phyloP scores from a whole-genome alignment of 2,888 invertebrate genomes.

The Drosophila limbata region DNA sequence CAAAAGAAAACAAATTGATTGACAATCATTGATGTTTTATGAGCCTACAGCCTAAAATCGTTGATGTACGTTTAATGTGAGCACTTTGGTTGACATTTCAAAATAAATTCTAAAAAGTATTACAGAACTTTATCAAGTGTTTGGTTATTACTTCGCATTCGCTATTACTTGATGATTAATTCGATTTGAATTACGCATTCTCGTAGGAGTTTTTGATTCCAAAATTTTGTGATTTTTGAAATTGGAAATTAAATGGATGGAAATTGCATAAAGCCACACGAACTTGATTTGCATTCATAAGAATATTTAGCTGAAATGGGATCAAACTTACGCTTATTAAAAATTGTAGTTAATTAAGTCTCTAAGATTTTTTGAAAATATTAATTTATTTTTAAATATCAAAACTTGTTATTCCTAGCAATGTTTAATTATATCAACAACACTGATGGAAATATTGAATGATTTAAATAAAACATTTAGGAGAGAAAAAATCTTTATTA shows the following conservation, averaged over 20 bases:
- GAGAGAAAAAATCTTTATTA: background rate
- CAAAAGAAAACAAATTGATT: conserved; percentile 44
- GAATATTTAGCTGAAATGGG: no score
- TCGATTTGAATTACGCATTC: conserved; percentile 1
- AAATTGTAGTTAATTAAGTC: no score
- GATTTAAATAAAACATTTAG: background rate
- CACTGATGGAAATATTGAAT: no score
- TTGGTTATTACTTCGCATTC: conserved; percentile 26
- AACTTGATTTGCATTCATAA: background rate
- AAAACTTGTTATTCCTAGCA: no score
- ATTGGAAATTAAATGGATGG: background rate
- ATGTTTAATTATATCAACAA: background rate
- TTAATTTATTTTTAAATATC: no score
- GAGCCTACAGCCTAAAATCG: conserved; percentile 29
- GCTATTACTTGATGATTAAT: conserved; percentile 22
- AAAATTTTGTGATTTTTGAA: background rate
- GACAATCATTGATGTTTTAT: conserved; percentile 77
- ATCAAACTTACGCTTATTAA: no score
- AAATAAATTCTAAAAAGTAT: conserved; percentile 14
- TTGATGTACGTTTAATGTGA: conserved; percentile 55
- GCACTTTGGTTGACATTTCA: conserved; percentile 19
- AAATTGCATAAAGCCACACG: background rate
- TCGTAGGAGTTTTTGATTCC: background rate
- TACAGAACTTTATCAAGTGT: conserved; percentile 22
- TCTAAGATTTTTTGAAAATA: no score